A percentile compares a stretch with the other conserved stretches of the same genome.
phyloP scores from a whole-genome alignment of 2,888 invertebrate genomes.

The Caenorhabditis sp. region DNA sequence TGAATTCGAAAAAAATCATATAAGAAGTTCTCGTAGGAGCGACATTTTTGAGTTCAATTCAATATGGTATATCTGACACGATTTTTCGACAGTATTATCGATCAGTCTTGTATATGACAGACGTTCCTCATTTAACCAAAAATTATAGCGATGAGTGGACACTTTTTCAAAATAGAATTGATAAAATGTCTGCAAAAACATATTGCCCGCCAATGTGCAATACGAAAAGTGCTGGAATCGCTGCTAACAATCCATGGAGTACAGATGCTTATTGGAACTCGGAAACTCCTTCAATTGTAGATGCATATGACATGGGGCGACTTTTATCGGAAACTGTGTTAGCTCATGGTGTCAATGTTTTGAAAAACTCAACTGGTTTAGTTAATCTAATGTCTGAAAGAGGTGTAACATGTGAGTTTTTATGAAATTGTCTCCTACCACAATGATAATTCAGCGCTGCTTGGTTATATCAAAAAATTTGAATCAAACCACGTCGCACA shows the following conservation, averaged over 20 bases:
- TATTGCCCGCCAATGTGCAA: slow-evolving; percentile 41
- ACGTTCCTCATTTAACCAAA: slow-evolving; percentile 36
- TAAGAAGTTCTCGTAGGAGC: slow-evolving; percentile 1
- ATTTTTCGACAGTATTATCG: slow-evolving; percentile 30
- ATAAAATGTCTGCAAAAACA: slow-evolving; percentile 9
- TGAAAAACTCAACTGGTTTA: slow-evolving; percentile 11
- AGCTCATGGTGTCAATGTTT: slow-evolving; percentile 21
- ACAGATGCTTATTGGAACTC: slow-evolving; percentile 30
- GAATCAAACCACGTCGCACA: slow-evolving; percentile 21
- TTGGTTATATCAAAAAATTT: slow-evolving; percentile 36
- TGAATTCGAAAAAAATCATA: not conserved
- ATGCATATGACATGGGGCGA: slow-evolving; percentile 38
- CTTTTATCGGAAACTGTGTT: slow-evolving; percentile 29
- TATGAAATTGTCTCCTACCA: not conserved
- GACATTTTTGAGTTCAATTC: slow-evolving; percentile 3
- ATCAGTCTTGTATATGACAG: slow-evolving; percentile 30
- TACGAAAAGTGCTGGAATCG: slow-evolving; percentile 12
- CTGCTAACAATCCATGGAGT: slow-evolving; percentile 27
- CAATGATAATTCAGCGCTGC: slow-evolving; percentile 29
- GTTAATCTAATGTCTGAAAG: slow-evolving; percentile 23
- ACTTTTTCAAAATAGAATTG: slow-evolving; percentile 22
- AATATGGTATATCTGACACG: slow-evolving; percentile 17
- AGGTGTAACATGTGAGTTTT: slow-evolving; percentile 23
- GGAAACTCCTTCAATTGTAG: slow-evolving; percentile 22
- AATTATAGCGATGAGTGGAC: slow-evolving; percentile 38